Base-by-base conservation (phyloP, 2,888 invertebrate genomes). In the Thereva nobilitata region DNA sequence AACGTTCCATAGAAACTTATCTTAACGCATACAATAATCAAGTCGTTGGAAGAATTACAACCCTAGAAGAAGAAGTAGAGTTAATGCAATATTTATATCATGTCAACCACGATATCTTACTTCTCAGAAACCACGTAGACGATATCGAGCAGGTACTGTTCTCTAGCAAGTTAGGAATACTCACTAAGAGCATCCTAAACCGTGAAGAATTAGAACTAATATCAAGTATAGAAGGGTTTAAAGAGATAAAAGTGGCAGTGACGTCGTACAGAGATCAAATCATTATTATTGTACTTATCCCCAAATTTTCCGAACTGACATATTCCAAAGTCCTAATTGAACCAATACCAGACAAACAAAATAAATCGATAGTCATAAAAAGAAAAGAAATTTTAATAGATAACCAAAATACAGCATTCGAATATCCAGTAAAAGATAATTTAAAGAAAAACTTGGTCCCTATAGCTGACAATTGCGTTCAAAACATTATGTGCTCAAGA, bases 71-170 rank as follows among this genome's bases (percentile, higher is more conserved):
- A 6, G 41, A 57, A 45, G 44, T 57, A 34, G 34, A 35, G 44
- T 38, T 53, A 8, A 53, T 53, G 53, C 34, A 57, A 41, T 41
- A 44, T 8, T 8, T 23, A 9, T 57, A 44, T 9, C 56, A 57
- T 4, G 42, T 56, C 41, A 10, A 56, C 12, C 42, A 56, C 10
- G 42, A 56, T 9, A 56, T 56, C 0, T n/a, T 42, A n/a, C 41
- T 57, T 4, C 34, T 57, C 4, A 6, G 44, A 44, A 57, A 42
- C 7, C 57, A 44, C 35, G 8, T 57, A 10, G 47, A 45, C 38
- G 37, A 57, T 8, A 44, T 57, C 10, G 57, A 57, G n/a, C 57
- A 57, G 12, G 42, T 57, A 5, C 45, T 57, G 3, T 37, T 57
- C 9, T 45, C 47, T 44, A 57, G 57, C n/a, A 57, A 34, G 37